Evolutionary conservation across 2,888 invertebrate species (phyloP), one percentile per base, ranked within the genome.

Genomic region (Pristionchus maxplancki): DNA sequence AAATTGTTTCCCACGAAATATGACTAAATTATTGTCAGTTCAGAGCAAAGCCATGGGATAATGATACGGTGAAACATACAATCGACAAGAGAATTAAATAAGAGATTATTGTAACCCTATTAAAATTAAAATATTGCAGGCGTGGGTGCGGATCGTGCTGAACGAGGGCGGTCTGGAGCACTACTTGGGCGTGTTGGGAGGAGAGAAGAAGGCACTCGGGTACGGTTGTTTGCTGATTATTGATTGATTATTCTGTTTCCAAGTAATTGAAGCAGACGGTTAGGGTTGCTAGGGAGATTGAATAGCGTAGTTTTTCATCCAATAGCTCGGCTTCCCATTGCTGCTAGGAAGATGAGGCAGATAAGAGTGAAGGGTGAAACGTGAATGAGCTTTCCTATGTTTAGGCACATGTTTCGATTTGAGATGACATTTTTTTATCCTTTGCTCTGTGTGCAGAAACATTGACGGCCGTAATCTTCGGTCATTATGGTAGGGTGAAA

Each of bases 71-170:
- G 58, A 58, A 58, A 58, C 58, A n/a, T n/a, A 20, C 4, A n/a
- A 3, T n/a, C 6, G 9, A 24, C 58, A 24, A n/a, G 24, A 1
- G n/a, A 6, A 24, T 24, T 24, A 20, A 5, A 15, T 50, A 20
- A 50, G 20, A 5, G 11, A 13, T 9, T 5, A 13, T 50, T 20
- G n/a, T n/a, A n/a, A n/a, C n/a, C n/a, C n/a, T n/a, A n/a, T n/a
- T n/a, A n/a, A n/a, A 20, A 15, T 50, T 50, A 20, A 6, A 48
- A n/a, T n/a, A 24, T 53, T 83, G n/a, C 87, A 95, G 95, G 95
- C 95, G 0, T 95, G 95, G 95, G 93, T 95, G n/a, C 93, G 95
- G 48, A 92, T 95, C 87, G 95, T 95, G 8, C 90, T 95, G 31
- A 95, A 95, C 92, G 95, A 95, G 90, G 94, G 95, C 13, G 90